Percentiles rank a stretch among this genome's conserved stretches.
Conservation (phyloP, 37 sponge, comb jelly and placozoan species). For the Lycopodina hypogea region DNA sequence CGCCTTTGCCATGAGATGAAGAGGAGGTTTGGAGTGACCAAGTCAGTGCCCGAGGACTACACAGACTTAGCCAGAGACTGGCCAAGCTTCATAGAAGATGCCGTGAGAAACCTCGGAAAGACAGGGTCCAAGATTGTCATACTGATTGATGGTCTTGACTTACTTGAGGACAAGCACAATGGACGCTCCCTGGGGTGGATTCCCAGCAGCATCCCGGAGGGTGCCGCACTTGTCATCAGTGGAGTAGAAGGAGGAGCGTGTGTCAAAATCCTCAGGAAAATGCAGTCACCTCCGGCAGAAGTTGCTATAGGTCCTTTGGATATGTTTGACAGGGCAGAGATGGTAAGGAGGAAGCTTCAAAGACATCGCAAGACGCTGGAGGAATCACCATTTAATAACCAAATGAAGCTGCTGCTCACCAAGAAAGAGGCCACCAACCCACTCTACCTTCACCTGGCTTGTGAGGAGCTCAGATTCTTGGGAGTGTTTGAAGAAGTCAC, state of each 20-base stretch:
- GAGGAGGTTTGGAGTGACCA: slow-evolving; percentile 47
- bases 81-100: slow-evolving; percentile 57
- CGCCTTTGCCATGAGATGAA: slow-evolving; percentile 81
- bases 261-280: slow-evolving; percentile 33
- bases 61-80: slow-evolving; percentile 61
- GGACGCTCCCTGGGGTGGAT: slow-evolving; percentile 85
- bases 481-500: slow-evolving; percentile 88
- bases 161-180: slow-evolving; percentile 75
- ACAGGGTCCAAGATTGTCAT: slow-evolving; percentile 50
- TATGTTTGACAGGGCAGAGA: slow-evolving; percentile 85
- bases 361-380: slow-evolving; percentile 89
- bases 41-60: slow-evolving; percentile 71
- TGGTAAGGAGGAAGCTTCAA: slow-evolving; percentile 74
- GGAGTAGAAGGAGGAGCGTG: slow-evolving; percentile 52
- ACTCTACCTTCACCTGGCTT: slow-evolving; percentile 89
- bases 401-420: slow-evolving; percentile 92
- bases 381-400: slow-evolving; percentile 95
- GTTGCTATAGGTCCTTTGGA: slow-evolving; percentile 72
- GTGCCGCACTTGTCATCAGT: slow-evolving; percentile 64
- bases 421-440: slow-evolving; percentile 95
- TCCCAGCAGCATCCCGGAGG: slow-evolving; percentile 59
- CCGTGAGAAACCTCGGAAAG: neutral
- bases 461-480: slow-evolving; percentile 93
- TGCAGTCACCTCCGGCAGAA: slow-evolving; percentile 42
- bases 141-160: slow-evolving; percentile 86